phyloP scores from a whole-genome alignment of 2,113 vertebrate genomes.

The Peromyscus californicus region DNA sequence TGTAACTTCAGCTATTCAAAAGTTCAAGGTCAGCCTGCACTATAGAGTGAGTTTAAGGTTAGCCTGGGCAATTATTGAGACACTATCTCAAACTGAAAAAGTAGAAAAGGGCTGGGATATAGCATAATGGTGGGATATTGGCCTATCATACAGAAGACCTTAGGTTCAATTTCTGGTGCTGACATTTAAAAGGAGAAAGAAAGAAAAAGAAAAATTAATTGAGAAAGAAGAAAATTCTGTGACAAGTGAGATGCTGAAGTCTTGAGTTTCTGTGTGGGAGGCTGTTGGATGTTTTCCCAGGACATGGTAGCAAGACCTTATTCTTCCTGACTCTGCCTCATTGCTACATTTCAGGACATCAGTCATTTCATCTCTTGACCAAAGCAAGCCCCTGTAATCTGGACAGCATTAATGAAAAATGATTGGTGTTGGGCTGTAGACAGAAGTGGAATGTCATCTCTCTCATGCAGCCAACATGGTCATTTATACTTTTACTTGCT shows the following conservation, averaged over 20 bases:
- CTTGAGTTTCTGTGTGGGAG: constrained; percentile 52
- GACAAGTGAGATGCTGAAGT: constrained; percentile 19
- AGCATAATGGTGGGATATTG: not conserved
- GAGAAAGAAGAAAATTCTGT: constrained; percentile 35
- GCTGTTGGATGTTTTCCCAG: not conserved
- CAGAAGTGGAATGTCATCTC: constrained; percentile 61
- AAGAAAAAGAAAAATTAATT: not conserved
- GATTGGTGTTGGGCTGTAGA: constrained; percentile 60
- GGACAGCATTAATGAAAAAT: constrained; percentile 59
- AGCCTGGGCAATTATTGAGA: not conserved
- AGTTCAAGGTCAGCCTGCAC: not conserved
- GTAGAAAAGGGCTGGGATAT: not conserved
- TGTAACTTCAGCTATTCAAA: not conserved
- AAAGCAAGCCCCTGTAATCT: constrained; percentile 62
- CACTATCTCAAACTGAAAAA: not conserved
- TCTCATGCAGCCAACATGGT: constrained; percentile 63
- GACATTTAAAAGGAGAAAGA: not conserved
- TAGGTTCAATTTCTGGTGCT: not conserved
- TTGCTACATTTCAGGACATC: not conserved
- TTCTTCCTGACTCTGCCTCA: not conserved
- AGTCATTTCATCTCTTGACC: constrained; percentile 57
- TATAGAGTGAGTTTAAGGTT: not conserved
- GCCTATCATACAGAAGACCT: not conserved
- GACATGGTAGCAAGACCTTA: constrained; percentile 6
- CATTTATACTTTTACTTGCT: constrained; percentile 15